A percentile compares a stretch with the other conserved stretches of the same genome.
Evolutionary conservation across 2,888 invertebrate species (phyloP).

Genomic region (Poecilobothrus nobilitatus): DNA sequence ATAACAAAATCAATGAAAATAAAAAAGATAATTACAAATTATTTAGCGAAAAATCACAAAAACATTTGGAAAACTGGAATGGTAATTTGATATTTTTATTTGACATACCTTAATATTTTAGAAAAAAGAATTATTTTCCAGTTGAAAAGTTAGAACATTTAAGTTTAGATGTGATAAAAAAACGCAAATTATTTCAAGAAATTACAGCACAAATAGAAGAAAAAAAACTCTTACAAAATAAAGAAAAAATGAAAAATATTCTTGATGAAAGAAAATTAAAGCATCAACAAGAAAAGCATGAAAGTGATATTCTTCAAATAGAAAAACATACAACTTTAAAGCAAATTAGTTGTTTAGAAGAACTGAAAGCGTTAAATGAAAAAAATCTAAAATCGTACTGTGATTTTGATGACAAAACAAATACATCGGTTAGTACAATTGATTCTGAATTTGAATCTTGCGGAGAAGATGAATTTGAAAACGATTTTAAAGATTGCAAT

Average conservation of each 20-base stretch:
- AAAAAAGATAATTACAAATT: conserved; percentile 48
- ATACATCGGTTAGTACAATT: conserved; percentile 24
- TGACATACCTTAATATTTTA: not conserved
- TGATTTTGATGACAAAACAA: conserved; percentile 9
- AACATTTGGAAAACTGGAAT: conserved; percentile 36
- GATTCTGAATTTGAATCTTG: conserved; percentile 33
- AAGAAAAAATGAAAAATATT: conserved; percentile 32
- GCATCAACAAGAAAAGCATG: conserved; percentile 30
- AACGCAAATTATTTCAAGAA: conserved; percentile 30
- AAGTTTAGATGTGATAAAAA: conserved; percentile 27
- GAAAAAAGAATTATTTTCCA: not conserved
- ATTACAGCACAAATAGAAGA: conserved; percentile 32
- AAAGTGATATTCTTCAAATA: conserved; percentile 29
- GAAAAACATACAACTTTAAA: conserved; percentile 28
- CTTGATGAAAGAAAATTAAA: conserved; percentile 31
- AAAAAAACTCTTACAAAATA: conserved; percentile 32
- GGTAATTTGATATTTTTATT: conserved; percentile 13
- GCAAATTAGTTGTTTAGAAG: conserved; percentile 34
- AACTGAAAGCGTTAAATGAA: conserved; percentile 23
- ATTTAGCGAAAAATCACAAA: conserved; percentile 42
- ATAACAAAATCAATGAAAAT: conserved; percentile 45
- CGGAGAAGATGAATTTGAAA: conserved; percentile 27
- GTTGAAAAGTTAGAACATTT: conserved; percentile 27
- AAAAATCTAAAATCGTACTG: not conserved
- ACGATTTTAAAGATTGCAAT: conserved; percentile 29